Percentiles rank a stretch among this genome's conserved stretches.
These are phyloP conservation scores for Athalia circularis DNA, from an alignment of 2,888 invertebrate genomes.

Conservation along the genomic window DNA sequence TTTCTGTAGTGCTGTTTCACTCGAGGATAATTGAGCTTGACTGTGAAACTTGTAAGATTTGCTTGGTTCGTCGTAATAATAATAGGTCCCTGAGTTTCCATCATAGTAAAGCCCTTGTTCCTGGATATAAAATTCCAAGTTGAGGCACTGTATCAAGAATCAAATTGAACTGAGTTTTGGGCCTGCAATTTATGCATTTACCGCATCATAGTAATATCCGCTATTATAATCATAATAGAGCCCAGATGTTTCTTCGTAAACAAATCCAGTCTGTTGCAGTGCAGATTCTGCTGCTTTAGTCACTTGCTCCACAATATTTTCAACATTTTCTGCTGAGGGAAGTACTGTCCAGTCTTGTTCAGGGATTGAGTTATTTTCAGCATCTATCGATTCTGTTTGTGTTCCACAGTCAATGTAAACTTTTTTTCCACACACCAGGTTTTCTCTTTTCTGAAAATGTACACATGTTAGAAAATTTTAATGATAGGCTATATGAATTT, in stretches of 20 bases:
- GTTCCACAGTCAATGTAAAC: slow-evolving; percentile 58
- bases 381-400: slow-evolving; percentile 60
- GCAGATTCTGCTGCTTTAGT: slow-evolving; percentile 86
- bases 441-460: slow-evolving; percentile 56
- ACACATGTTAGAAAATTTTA: slow-evolving; percentile 9
- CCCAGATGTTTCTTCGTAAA: slow-evolving; percentile 90
- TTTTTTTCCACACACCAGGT: slow-evolving; percentile 61
- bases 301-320: slow-evolving; percentile 84
- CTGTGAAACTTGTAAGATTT: slow-evolving; percentile 89
- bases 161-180: background rate
- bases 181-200: slow-evolving; percentile 67
- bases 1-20: slow-evolving; percentile 46
- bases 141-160: background rate
- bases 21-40: slow-evolving; percentile 77
- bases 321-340: slow-evolving; percentile 54
- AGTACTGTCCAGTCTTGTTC: slow-evolving; percentile 58
- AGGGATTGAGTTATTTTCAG: slow-evolving; percentile 54
- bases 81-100: slow-evolving; percentile 88
- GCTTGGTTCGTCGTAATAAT: slow-evolving; percentile 86
- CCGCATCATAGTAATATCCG: slow-evolving; percentile 94
- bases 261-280: slow-evolving; percentile 85
- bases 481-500: background rate
- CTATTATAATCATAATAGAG: slow-evolving; percentile 92
- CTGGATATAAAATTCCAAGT: slow-evolving; percentile 74
- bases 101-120: slow-evolving; percentile 93